Conservation (phyloP, 1,140 invertebrate genomes). For the Listronotus bonariensis region DNA sequence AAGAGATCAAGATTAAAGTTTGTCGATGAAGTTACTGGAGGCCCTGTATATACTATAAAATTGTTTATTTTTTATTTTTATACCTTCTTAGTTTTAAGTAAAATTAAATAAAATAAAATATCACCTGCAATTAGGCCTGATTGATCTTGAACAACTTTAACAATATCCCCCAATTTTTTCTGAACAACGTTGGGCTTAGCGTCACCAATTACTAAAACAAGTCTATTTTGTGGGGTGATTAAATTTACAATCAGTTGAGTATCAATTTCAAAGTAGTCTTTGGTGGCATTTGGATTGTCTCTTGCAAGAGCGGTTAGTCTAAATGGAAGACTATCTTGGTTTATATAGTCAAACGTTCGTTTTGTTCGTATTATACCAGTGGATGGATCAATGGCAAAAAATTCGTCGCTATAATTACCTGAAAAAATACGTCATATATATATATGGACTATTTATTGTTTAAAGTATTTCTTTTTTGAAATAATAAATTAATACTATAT, state of each 20-base stretch:
- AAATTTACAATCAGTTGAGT: conserved; percentile 64
- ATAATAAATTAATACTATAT: too few relatives aligned
- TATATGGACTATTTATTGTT: too few relatives aligned
- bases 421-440: too few relatives aligned
- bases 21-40: too few relatives aligned
- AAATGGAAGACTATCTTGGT: conserved; percentile 69
- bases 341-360: conserved; percentile 70
- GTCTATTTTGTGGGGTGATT: conserved; percentile 69
- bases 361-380: conserved; percentile 76
- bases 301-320: conserved; percentile 73
- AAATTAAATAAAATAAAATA: too few relatives aligned
- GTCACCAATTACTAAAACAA: conserved; percentile 77
- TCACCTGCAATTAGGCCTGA: conserved; percentile 65
- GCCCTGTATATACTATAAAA: too few relatives aligned
- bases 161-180: conserved; percentile 66
- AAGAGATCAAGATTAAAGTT: too few relatives aligned
- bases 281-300: conserved; percentile 71
- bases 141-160: conserved; percentile 73
- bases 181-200: conserved; percentile 73
- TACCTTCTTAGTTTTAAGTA: too few relatives aligned
- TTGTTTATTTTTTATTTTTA: too few relatives aligned
- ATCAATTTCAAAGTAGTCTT: conserved; percentile 65
- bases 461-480: too few relatives aligned
- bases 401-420: conserved; percentile 65
- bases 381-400: conserved; percentile 73